Evolutionary conservation across 2,113 vertebrate genomes (phyloP), one percentile per base, ranked within the genome.

Genomic region (Archilochus colubris): DNA sequence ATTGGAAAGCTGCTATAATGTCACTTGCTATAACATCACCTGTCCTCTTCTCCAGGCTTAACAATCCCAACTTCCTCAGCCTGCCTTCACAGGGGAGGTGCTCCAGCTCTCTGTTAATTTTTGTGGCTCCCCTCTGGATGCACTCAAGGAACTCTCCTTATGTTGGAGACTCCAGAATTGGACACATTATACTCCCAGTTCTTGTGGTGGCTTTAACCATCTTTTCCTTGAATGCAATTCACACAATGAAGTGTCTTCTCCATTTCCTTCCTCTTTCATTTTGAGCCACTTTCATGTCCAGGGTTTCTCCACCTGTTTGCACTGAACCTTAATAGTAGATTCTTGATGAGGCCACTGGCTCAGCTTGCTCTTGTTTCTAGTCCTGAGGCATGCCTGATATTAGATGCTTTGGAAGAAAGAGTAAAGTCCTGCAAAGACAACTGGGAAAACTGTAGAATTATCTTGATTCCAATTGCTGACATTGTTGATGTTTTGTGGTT

Each of bases 401-500:
- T 66, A 72, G 48, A 78, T 68, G 43, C 21, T 27, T 89, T 77
- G 59, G 25, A 85, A 93, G 78, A 73, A 85, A 72, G 76, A 77
- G 22, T 44, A 82, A 86, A 88, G 55, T 51, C 58, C 51, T 62
- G 21, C 78, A 72, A 69, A 73, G 55, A 46, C 59, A 50, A 83
- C 31, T 68, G 57, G 44, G 61, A 86, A 84, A 78, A 48, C 38
- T 36, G 30, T 8, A 9, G 61, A 78, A 84, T 88, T 88, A 76
- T 94, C 80, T 89, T 72, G 46, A 68, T 57, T 89, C 61, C 58
- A 43, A 0, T 72, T 86, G 72, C 85, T 94, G 82, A 88, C 48
- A 28, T 24, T 84, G 93, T 81, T 88, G 82, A 88, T 86, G 62
- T 83, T 88, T 68, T 78, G 80, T 86, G 86, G 61, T 1, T 92